Evolutionary conservation across 1,140 invertebrate species (phyloP).

Genomic region (Drosophila repletoides): DNA sequence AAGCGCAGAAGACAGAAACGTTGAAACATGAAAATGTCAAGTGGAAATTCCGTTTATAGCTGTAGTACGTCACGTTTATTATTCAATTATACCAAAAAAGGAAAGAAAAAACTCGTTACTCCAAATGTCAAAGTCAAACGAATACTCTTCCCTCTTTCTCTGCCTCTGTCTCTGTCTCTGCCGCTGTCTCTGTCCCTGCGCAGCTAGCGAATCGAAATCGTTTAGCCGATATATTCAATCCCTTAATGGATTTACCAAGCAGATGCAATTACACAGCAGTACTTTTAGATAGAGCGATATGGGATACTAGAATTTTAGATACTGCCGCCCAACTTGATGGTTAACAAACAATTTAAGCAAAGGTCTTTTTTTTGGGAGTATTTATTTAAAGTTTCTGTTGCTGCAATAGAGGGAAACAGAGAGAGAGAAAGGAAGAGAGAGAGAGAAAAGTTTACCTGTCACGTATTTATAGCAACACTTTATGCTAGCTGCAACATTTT

Average conservation of each 20-base stretch:
- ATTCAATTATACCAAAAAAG: constrained; percentile 56
- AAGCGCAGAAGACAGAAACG: constrained; percentile 5
- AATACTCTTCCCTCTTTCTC: not conserved
- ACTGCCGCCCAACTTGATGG: no score
- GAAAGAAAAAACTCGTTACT: not conserved
- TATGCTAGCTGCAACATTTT: constrained; percentile 27
- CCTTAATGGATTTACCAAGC: constrained; percentile 4
- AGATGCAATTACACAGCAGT: constrained; percentile 10
- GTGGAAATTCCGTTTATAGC: constrained; percentile 49
- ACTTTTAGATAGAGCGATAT: no score
- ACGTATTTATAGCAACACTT: constrained; percentile 32
- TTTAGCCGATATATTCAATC: constrained; percentile 5
- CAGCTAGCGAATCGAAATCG: not conserved
- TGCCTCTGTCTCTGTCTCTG: no score
- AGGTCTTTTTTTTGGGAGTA: no score
- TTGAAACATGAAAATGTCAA: constrained; percentile 42
- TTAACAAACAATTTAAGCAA: constrained; percentile 4
- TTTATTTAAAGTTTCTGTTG: no score
- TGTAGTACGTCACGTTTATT: constrained; percentile 48
- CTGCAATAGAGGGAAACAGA: no score
- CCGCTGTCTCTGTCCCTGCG: no score
- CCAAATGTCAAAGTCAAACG: constrained; percentile 3
- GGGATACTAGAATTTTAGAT: no score
- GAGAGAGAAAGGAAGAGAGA: no score
- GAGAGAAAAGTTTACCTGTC: constrained; percentile 46